A percentile compares a stretch with the other conserved stretches of the same genome.
Conservation (phyloP, 2,113 vertebrate species). For the Phyllostomus hastatus region DNA sequence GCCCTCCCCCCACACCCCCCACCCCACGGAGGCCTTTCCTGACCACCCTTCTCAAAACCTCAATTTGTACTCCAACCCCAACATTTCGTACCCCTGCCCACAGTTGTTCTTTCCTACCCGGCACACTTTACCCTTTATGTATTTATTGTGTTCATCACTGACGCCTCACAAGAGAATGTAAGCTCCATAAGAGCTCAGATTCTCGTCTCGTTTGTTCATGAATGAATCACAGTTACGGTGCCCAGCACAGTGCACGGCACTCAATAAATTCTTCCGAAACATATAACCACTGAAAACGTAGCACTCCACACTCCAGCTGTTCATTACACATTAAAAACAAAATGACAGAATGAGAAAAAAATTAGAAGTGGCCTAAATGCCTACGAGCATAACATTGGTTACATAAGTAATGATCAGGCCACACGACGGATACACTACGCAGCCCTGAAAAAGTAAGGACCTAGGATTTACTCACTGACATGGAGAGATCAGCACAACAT, state of each 20-base stretch:
- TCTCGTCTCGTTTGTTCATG: not conserved
- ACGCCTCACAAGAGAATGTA: not conserved
- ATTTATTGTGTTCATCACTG: not conserved
- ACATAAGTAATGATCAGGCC: not conserved
- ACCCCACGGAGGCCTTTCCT: not conserved
- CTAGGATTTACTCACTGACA: not conserved
- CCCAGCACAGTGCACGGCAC: not conserved
- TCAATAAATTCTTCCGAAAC: not conserved
- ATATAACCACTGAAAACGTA: not conserved
- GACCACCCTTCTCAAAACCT: not conserved
- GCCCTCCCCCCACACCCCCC: not conserved
- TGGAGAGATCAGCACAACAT: not conserved
- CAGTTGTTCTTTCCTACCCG: not conserved
- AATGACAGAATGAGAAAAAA: conserved; percentile 24
- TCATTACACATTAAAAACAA: conserved; percentile 5
- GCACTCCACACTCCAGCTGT: not conserved
- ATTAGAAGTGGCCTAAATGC: not conserved
- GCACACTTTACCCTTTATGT: not conserved
- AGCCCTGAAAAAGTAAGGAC: not conserved
- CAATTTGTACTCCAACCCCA: not conserved
- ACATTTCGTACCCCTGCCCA: not conserved
- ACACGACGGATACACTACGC: not conserved
- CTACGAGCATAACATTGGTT: not conserved
- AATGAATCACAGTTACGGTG: not conserved
- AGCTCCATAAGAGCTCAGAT: not conserved